Conservation (phyloP, 2,888 invertebrate species). For the Tenodera sinensis region DNA sequence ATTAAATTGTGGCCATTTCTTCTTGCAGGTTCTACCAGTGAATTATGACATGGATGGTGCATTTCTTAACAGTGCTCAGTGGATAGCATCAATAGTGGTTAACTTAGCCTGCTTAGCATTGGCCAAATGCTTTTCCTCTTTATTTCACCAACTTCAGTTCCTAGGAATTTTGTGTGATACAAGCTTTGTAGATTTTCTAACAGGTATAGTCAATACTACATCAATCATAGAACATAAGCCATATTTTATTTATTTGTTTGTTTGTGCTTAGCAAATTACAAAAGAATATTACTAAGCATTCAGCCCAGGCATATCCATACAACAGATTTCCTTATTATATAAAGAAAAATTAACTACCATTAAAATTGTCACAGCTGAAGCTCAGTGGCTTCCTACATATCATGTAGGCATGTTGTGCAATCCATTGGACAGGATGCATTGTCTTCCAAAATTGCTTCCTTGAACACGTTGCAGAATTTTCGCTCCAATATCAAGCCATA, state of each 20-base stretch:
- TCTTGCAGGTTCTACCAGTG: not conserved
- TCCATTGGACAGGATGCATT: too few species aligned
- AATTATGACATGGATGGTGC: constrained; percentile 5
- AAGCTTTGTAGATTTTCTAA: constrained; percentile 38
- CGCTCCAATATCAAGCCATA: too few species aligned
- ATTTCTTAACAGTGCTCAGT: constrained; percentile 48
- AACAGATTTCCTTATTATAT: too few species aligned
- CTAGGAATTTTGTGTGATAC: constrained; percentile 45
- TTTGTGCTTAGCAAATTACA: too few species aligned
- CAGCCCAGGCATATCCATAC: too few species aligned
- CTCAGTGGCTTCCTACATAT: too few species aligned
- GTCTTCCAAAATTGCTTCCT: too few species aligned
- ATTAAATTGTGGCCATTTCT: not conserved
- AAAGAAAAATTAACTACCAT: too few species aligned
- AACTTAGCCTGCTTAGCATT: constrained; percentile 59
- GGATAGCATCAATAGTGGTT: constrained; percentile 56
- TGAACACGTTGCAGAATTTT: too few species aligned
- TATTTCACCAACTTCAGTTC: constrained; percentile 60
- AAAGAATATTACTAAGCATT: too few species aligned
- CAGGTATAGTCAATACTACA: constrained; percentile 34
- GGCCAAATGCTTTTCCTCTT: constrained; percentile 58
- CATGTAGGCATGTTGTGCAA: too few species aligned
- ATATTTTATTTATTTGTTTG: not conserved
- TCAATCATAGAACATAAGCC: not conserved
- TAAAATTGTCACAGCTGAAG: too few species aligned